Conservation (phyloP, 2,113 vertebrate species). For the Takifugu bimaculatus region DNA sequence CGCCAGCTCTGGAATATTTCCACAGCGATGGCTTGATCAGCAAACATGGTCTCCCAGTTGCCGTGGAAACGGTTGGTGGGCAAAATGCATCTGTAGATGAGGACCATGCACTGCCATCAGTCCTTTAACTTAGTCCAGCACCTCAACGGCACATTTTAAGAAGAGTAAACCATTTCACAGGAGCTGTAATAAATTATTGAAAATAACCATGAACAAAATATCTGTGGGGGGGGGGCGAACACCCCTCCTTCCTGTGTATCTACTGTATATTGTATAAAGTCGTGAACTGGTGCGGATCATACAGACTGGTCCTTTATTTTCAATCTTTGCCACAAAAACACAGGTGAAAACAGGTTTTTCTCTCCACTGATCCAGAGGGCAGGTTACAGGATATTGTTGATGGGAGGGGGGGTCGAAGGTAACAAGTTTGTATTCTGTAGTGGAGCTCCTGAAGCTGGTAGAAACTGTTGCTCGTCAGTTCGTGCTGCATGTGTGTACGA, state of each 20-base stretch:
- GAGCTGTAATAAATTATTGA: too few relatives aligned
- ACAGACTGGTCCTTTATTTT: constrained; percentile 2
- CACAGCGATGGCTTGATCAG: background rate
- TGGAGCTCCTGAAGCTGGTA: constrained; percentile 49
- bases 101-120: too few relatives aligned
- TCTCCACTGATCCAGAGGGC: constrained; percentile 13
- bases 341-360: constrained; percentile 2
- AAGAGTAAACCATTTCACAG: too few relatives aligned
- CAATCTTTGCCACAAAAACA: constrained; percentile 17
- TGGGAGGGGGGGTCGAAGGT: constrained; percentile 20
- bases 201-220: background rate
- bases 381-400: constrained; percentile 26
- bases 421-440: constrained; percentile 52
- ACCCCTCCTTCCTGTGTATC: constrained; percentile 28
- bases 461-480: constrained; percentile 60
- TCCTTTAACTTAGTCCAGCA: too few relatives aligned
- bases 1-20: too few relatives aligned
- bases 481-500: constrained; percentile 70
- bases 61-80: too few relatives aligned
- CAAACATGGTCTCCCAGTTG: background rate
- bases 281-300: constrained; percentile 7
- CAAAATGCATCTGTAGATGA: too few relatives aligned
- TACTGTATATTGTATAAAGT: constrained; percentile 47
- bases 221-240: background rate
- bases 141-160: too few relatives aligned